Evolutionary conservation across 2,797 vertebrate genomes (phyloP).

Genomic region (Syndactyla subalaris): DNA sequence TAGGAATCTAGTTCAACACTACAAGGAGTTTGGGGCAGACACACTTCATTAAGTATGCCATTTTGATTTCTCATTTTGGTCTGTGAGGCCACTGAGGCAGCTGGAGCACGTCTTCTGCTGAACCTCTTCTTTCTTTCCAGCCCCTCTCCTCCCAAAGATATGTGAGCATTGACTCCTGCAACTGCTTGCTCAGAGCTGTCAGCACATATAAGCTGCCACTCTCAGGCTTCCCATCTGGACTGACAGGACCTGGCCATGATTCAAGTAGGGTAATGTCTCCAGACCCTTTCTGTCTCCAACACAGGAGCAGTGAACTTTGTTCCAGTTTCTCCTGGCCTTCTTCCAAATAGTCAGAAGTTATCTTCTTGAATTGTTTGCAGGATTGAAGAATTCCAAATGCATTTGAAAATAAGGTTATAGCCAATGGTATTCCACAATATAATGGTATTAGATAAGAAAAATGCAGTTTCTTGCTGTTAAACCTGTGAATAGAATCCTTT

Average conservation of each 20-base stretch:
- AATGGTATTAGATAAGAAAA: not conserved
- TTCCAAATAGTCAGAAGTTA: not conserved
- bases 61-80: not conserved
- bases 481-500: not conserved
- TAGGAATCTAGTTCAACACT: not conserved
- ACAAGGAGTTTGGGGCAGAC: not conserved
- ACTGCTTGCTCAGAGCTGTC: conserved; percentile 5
- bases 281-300: not conserved
- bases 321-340: not conserved
- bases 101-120: not conserved
- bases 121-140: not conserved
- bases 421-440: not conserved
- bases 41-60: not conserved
- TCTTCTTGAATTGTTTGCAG: not conserved
- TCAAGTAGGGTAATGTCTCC: not conserved
- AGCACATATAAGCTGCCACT: not conserved
- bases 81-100: not conserved
- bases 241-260: not conserved
- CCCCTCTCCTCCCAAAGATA: not conserved
- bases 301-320: not conserved
- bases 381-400: not conserved
- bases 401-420: not conserved
- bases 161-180: not conserved
- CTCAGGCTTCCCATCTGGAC: not conserved
- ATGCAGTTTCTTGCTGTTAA: not conserved